Percentiles rank a stretch among this genome's conserved stretches.
phyloP scores from a whole-genome alignment of 2,888 invertebrate species.

The Metellina segmentata region DNA sequence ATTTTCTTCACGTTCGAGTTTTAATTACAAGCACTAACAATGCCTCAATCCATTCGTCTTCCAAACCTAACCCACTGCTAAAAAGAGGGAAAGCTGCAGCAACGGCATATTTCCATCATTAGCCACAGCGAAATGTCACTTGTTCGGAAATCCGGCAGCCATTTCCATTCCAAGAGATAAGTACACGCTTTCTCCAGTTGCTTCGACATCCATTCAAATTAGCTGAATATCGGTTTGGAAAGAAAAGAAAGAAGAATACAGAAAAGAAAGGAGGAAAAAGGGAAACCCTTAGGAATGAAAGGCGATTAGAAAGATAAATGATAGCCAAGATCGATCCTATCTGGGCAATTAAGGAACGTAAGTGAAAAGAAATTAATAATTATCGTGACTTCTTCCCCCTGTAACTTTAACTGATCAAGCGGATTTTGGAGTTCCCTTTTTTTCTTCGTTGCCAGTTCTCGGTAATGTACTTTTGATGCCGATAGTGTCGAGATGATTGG shows the following conservation, averaged over 20 bases:
- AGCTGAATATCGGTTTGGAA: constrained; percentile 19
- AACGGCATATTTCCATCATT: constrained; percentile 29
- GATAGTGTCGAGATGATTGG: neutral
- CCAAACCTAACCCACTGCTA: neutral
- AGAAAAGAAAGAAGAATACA: neutral
- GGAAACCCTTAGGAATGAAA: neutral
- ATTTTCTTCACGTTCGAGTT: too few species aligned
- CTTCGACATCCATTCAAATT: constrained; percentile 29
- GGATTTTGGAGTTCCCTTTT: neutral
- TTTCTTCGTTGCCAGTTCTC: neutral
- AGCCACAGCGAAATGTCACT: constrained; percentile 39
- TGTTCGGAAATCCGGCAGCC: constrained; percentile 25
- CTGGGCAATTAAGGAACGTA: constrained; percentile 25
- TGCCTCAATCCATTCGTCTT: neutral
- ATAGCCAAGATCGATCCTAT: constrained; percentile 5
- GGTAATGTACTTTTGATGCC: constrained; percentile 1
- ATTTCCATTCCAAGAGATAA: neutral
- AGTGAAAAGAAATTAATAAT: constrained; percentile 52
- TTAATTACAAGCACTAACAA: neutral
- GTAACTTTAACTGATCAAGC: neutral
- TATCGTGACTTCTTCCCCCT: neutral
- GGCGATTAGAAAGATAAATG: constrained; percentile 18
- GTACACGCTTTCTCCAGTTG: neutral
- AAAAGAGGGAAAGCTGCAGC: neutral
- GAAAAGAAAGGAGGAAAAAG: neutral